Percentiles rank a stretch among this genome's conserved stretches.
Evolutionary conservation across 2,888 invertebrate species (phyloP).

Genomic region (Hyposoter dolosus): DNA sequence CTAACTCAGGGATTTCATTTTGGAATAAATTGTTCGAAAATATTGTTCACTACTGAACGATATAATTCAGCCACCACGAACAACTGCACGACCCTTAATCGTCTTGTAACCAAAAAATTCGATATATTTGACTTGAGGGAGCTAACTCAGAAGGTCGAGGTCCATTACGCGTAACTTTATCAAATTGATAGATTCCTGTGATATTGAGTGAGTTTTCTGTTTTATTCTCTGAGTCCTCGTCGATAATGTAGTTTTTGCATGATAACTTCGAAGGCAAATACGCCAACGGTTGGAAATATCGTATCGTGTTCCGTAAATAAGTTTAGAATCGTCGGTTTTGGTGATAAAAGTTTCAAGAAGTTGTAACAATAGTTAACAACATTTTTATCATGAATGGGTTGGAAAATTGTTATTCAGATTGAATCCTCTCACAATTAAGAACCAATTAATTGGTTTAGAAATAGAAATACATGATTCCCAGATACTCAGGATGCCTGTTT

Average conservation of each 20-base stretch:
- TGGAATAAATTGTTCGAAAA: too few relatives aligned
- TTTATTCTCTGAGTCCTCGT: slow-evolving; percentile 53
- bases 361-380: background rate
- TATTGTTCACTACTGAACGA: too few relatives aligned
- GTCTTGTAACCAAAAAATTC: too few relatives aligned
- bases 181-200: slow-evolving; percentile 62
- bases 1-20: too few relatives aligned
- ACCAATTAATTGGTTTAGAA: background rate
- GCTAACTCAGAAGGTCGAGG: too few relatives aligned
- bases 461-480: background rate
- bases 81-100: too few relatives aligned
- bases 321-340: background rate
- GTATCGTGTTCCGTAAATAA: background rate
- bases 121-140: too few relatives aligned
- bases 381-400: background rate
- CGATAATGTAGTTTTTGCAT: slow-evolving; percentile 55
- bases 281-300: background rate
- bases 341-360: background rate
- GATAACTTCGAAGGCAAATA: slow-evolving; percentile 37
- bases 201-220: slow-evolving; percentile 41
- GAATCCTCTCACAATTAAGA: background rate
- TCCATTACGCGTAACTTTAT: background rate
- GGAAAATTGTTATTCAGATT: background rate
- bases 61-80: too few relatives aligned
- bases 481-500: background rate